phyloP scores from a whole-genome alignment of 2,797 vertebrate genomes.

The Nothura maculosa region DNA sequence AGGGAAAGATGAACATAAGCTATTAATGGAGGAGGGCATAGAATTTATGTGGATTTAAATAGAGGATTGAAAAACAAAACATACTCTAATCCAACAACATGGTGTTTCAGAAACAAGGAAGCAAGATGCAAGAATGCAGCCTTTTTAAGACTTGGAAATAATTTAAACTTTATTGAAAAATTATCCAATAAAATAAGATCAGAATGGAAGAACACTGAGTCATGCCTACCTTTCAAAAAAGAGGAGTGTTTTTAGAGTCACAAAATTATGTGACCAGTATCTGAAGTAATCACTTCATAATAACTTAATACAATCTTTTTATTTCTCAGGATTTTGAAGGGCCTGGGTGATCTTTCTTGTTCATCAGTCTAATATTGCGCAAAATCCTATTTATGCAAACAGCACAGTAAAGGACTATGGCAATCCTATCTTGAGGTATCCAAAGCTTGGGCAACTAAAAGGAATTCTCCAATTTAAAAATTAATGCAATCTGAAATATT shows the following conservation, averaged over 20 bases:
- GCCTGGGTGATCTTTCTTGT: neutral
- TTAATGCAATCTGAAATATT: constrained; percentile 10
- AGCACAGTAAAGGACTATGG: neutral
- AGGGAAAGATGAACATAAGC: neutral
- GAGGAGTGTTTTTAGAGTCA: neutral
- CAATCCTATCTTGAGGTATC: neutral
- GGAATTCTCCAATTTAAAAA: constrained; percentile 13
- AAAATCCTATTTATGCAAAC: neutral
- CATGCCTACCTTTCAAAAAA: neutral
- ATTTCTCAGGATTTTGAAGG: neutral
- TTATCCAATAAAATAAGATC: neutral
- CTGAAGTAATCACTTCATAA: constrained; percentile 1
- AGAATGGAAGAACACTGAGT: neutral
- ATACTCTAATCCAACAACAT: neutral
- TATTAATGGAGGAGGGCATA: neutral
- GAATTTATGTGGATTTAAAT: neutral
- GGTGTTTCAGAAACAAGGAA: neutral
- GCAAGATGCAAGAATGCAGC: neutral
- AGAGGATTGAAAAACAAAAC: neutral
- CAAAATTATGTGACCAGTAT: neutral
- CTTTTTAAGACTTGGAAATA: neutral
- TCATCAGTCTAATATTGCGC: neutral
- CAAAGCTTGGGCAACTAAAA: neutral
- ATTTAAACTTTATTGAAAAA: neutral
- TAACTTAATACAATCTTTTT: neutral